phyloP scores from a whole-genome alignment of 2,888 invertebrate genomes.

The Aelia acuminata region DNA sequence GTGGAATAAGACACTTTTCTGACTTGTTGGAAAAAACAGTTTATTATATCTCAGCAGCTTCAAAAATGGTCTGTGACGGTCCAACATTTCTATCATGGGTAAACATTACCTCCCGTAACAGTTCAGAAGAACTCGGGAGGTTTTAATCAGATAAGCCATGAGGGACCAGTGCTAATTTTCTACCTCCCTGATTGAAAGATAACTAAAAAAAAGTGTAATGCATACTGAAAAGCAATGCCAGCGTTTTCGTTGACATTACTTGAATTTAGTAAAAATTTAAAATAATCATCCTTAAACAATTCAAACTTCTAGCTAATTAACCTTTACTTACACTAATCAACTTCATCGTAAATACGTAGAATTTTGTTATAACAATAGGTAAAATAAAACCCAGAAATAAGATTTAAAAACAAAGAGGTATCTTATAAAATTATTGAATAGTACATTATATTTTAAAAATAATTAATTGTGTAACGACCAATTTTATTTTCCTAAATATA shows the following conservation, averaged over 20 bases:
- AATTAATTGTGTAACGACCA: not conserved
- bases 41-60: not conserved
- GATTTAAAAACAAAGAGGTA: not conserved
- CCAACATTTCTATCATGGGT: not conserved
- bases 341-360: not conserved
- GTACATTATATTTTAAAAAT: not conserved
- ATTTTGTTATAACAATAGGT: not conserved
- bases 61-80: no score
- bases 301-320: not conserved
- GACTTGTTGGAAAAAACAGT: not conserved
- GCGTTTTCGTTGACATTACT: not conserved
- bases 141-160: not conserved
- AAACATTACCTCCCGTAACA: constrained; percentile 6
- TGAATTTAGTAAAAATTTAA: not conserved
- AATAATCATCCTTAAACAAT: not conserved
- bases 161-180: not conserved
- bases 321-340: not conserved
- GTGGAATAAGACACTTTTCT: not conserved
- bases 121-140: not conserved
- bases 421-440: not conserved
- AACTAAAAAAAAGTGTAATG: not conserved
- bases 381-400: not conserved
- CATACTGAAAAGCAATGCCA: not conserved
- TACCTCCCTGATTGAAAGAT: not conserved
- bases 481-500: not conserved